phyloP scores from a whole-genome alignment of 1,140 invertebrate genomes.

The Leptinotarsa texana region DNA sequence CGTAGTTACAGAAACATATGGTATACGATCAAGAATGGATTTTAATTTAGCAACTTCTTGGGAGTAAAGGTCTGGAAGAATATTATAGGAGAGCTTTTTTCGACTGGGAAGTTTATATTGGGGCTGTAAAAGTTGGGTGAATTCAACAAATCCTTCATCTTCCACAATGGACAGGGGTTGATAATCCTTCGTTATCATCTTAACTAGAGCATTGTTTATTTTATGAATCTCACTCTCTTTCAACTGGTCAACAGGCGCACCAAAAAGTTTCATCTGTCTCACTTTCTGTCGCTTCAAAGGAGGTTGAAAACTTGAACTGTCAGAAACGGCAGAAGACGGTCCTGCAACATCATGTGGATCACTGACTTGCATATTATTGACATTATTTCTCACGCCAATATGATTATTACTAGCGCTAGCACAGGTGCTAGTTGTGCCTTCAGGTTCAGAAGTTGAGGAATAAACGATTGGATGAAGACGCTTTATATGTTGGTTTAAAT shows the following conservation, averaged over 20 bases:
- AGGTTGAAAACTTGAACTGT: no score
- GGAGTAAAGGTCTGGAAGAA: constrained; percentile 15
- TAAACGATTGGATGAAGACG: no score
- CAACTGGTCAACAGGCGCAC: not conserved
- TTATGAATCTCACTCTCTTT: not conserved
- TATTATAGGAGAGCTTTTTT: not conserved
- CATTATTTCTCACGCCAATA: no score
- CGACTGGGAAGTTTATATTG: not conserved
- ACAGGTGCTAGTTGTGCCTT: no score
- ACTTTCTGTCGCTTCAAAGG: no score
- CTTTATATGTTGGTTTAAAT: no score
- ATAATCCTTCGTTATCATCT: not conserved
- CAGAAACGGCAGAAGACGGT: no score
- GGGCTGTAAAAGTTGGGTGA: not conserved
- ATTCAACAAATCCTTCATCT: constrained; percentile 31
- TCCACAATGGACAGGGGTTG: not conserved
- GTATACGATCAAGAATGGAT: constrained; percentile 14
- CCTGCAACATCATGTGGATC: no score
- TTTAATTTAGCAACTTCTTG: constrained; percentile 2
- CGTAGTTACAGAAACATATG: constrained; percentile 23
- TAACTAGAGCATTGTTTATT: not conserved
- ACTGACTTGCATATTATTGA: no score
- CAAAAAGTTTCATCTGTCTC: constrained; percentile 8
- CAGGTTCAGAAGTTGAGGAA: no score
- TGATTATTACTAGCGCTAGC: no score